These are phyloP conservation scores for Theretra japonica DNA, from an alignment of 2,888 invertebrate genomes.

Conservation along the genomic window DNA sequence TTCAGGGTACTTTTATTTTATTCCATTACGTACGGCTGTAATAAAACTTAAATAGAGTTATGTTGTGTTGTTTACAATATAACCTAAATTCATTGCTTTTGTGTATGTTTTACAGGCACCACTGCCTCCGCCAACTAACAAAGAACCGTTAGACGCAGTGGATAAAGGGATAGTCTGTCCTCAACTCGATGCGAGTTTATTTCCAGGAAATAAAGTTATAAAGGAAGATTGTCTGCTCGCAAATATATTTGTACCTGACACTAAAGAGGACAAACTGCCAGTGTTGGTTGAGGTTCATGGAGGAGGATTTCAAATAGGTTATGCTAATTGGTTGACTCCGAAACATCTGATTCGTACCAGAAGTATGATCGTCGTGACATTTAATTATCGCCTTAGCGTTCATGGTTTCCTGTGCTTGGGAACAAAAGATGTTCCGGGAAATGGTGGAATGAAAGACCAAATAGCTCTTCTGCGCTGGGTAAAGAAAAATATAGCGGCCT, in stretches of 20 bases:
- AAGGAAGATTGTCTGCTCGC: constrained; percentile 65
- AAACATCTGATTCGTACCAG: constrained; percentile 43
- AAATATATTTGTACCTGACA: constrained; percentile 63
- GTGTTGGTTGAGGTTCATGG: constrained; percentile 54
- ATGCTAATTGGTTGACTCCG: constrained; percentile 36
- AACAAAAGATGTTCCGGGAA: constrained; percentile 53
- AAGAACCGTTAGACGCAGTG: constrained; percentile 46
- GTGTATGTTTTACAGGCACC: constrained; percentile 47
- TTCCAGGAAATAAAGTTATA: constrained; percentile 17
- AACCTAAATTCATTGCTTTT: background rate
- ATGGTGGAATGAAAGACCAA: constrained; percentile 61
- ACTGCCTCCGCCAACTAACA: constrained; percentile 52
- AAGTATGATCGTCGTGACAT: constrained; percentile 46
- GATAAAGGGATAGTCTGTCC: constrained; percentile 50
- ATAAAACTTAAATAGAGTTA: background rate
- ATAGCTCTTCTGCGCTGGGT: constrained; percentile 57
- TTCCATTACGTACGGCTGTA: background rate
- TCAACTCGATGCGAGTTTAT: constrained; percentile 36
- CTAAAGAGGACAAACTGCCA: constrained; percentile 47
- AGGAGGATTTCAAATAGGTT: constrained; percentile 48
- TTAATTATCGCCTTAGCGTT: constrained; percentile 52
- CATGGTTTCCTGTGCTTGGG: constrained; percentile 54
- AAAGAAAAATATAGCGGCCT: constrained; percentile 52
- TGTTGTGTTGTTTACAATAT: background rate
- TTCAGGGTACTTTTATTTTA: too few species aligned